Conservation (phyloP, 2,797 vertebrate species). For the Anableps anableps region DNA sequence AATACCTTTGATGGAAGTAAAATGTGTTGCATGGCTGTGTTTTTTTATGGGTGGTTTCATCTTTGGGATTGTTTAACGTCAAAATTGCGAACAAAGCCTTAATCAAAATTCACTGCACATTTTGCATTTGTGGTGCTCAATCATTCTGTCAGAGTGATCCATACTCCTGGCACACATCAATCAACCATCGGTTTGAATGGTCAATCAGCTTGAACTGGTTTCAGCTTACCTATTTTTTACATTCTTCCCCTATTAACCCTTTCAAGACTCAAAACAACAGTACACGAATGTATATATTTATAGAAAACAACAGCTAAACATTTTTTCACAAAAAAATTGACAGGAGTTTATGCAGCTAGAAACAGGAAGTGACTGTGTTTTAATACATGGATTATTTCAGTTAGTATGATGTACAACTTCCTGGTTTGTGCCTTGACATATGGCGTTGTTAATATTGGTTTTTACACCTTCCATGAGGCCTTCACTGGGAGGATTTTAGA, state of each 20-base stretch:
- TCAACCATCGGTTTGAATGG: slow-evolving; percentile 62
- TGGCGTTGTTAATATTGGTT: slow-evolving; percentile 14
- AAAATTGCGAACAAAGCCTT: slow-evolving; percentile 5
- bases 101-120: slow-evolving; percentile 42
- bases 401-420: slow-evolving; percentile 50
- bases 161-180: slow-evolving; percentile 57
- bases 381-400: slow-evolving; percentile 34
- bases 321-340: slow-evolving; percentile 13
- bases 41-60: background rate
- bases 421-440: slow-evolving; percentile 29
- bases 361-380: slow-evolving; percentile 49
- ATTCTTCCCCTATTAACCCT: slow-evolving; percentile 50
- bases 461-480: slow-evolving; percentile 18
- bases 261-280: slow-evolving; percentile 26
- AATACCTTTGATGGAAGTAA: background rate
- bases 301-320: slow-evolving; percentile 12
- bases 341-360: slow-evolving; percentile 28
- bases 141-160: slow-evolving; percentile 52
- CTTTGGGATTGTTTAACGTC: slow-evolving; percentile 10
- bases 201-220: slow-evolving; percentile 51
- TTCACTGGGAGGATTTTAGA: background rate
- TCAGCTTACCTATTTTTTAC: slow-evolving; percentile 60
- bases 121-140: slow-evolving; percentile 44
- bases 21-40: background rate
- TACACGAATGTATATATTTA: background rate